Percentiles rank a stretch among this genome's conserved stretches.
These are phyloP conservation scores for Oedothorax gibbosus DNA, from an alignment of 1,140 invertebrate species.

Conservation along the genomic window DNA sequence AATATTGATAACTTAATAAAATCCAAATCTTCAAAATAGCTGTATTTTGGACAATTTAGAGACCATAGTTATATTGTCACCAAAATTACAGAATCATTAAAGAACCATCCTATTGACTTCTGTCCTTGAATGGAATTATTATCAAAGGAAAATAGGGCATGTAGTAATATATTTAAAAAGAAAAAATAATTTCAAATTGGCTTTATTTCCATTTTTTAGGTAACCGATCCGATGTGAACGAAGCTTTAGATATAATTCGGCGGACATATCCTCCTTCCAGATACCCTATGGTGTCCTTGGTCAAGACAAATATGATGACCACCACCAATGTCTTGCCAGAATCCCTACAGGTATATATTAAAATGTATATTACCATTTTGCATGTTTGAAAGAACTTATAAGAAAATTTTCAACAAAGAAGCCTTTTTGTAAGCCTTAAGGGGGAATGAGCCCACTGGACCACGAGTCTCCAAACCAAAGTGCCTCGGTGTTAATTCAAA, in stretches of 20 bases:
- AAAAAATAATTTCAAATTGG: neutral
- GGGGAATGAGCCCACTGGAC: too few relatives aligned
- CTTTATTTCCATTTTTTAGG: conserved; percentile 69
- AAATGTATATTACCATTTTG: too few relatives aligned
- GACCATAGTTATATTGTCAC: neutral
- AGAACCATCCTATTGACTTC: neutral
- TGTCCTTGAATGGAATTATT: neutral
- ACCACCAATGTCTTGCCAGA: conserved; percentile 72
- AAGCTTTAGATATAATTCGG: conserved; percentile 84
- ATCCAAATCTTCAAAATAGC: too few relatives aligned
- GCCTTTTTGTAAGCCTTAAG: too few relatives aligned
- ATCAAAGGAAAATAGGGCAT: neutral
- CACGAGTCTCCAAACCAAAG: too few relatives aligned
- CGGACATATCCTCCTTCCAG: conserved; percentile 83
- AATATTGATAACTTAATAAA: too few relatives aligned
- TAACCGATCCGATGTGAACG: conserved; percentile 79
- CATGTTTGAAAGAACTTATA: too few relatives aligned
- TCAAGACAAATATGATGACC: conserved; percentile 76
- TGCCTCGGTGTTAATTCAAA: too few relatives aligned
- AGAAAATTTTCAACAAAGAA: too few relatives aligned
- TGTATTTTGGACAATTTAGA: neutral
- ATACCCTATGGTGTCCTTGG: conserved; percentile 82
- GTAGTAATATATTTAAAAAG: neutral
- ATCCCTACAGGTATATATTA: conserved; percentile 74
- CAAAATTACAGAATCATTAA: neutral